Conservation (phyloP, 2,797 vertebrate genomes). For the Lepilemur septentrionalis region DNA sequence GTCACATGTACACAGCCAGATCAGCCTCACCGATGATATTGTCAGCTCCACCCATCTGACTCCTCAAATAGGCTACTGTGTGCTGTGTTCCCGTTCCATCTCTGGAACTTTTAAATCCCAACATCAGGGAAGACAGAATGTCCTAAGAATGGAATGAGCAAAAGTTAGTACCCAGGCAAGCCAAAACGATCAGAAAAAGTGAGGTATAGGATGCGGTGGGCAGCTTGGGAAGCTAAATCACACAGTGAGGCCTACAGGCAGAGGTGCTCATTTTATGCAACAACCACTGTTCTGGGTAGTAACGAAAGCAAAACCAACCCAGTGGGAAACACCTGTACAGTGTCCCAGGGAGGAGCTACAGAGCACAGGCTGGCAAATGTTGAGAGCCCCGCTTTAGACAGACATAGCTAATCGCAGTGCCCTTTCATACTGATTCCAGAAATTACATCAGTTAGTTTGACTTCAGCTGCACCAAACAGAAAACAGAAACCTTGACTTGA, state of each 20-base stretch:
- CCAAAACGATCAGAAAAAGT: not conserved
- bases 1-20: not conserved
- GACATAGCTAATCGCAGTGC: not conserved
- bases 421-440: not conserved
- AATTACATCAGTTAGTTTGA: not conserved
- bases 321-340: not conserved
- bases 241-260: not conserved
- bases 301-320: not conserved
- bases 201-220: not conserved
- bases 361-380: not conserved
- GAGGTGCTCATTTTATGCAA: not conserved
- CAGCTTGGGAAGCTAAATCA: not conserved
- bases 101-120: not conserved
- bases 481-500: not conserved
- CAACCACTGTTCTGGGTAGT: not conserved
- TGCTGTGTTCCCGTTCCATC: not conserved
- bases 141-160: not conserved
- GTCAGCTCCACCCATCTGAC: not conserved
- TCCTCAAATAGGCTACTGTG: not conserved
- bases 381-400: not conserved
- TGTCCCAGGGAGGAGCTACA: not conserved
- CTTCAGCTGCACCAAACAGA: not conserved
- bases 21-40: not conserved
- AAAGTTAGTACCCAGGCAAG: not conserved
- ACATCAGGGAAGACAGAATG: not conserved